phyloP scores from a whole-genome alignment of 2,888 invertebrate genomes.

The Acanthosoma haemorrhoidale region DNA sequence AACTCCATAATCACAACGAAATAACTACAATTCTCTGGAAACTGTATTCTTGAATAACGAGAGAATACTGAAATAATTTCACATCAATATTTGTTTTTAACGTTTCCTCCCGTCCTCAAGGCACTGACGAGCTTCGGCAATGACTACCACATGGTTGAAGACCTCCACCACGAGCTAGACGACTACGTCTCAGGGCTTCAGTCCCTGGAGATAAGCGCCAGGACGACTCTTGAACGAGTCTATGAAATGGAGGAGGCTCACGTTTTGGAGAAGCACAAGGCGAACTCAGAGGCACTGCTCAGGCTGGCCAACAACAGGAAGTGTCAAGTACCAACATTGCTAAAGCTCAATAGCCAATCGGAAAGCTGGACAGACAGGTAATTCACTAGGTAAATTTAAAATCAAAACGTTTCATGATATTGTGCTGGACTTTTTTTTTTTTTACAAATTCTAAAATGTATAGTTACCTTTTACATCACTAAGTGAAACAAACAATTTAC shows the following conservation, averaged over 20 bases:
- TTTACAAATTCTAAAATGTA: too few relatives aligned
- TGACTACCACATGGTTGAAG: neutral
- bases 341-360: neutral
- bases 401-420: neutral
- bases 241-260: neutral
- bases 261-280: neutral
- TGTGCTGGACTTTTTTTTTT: too few relatives aligned
- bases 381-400: neutral
- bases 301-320: neutral
- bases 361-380: neutral
- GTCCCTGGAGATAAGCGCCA: neutral
- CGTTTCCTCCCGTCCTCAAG: too few relatives aligned
- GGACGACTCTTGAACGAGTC: neutral
- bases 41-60: too few relatives aligned
- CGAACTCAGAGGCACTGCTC: neutral
- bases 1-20: too few relatives aligned
- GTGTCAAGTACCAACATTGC: neutral
- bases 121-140: neutral
- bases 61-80: too few relatives aligned
- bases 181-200: neutral
- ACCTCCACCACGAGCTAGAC: neutral
- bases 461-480: too few relatives aligned
- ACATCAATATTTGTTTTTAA: too few relatives aligned
- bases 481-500: too few relatives aligned
- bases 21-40: too few relatives aligned